Base-by-base conservation (phyloP, 2,113 vertebrate genomes). In the Blennius ocellaris region DNA sequence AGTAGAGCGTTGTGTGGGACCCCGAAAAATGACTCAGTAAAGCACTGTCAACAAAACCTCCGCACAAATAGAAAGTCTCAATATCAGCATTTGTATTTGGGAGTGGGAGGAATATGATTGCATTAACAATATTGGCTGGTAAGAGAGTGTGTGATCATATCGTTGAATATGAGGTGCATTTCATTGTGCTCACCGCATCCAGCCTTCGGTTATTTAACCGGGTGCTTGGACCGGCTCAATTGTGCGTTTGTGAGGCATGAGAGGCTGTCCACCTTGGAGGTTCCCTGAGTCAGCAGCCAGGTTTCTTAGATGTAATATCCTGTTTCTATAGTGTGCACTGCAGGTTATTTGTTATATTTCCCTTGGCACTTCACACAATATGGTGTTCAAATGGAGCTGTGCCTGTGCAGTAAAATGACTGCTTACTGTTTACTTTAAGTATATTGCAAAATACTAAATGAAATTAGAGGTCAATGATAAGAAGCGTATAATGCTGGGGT, bases 341-440 rank as follows among this genome's bases (percentile, higher is more conserved):
- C 55, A 51, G 84, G 85, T 78, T 91, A 87, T 92, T 90, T 88
- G 82, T 89, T 90, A 83, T 85, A 87, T 90, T 90, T 91, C 87
- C 89, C 89, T 70, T 60, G 88, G 70, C 47, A 7, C 66, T 79
- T 65, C 57, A 65, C 49, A 82, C 76, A 79, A 85, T 81, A 84
- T 82, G 69, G 59, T 83, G 63, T 68, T 82, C 63, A 76, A 78
- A 72, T 80, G 70, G 76, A 75, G 64, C 57, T 69, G 73, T 86
- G 52, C 60, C 69, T 73, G 67, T 76, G 45, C 14, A 30, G 70
- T 76, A 65, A 81, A 72, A 81, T 59, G 12, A 53, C 69, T 48
- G 59, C 82, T 82, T 52, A 54, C 59, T 84, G 61, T 61, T 73
- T 65, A 80, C 60, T 68, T 84, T 62, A 62, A 84, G 78, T 83